phyloP scores from a whole-genome alignment of 1,140 invertebrate genomes.

The Drosophila bifasciata region DNA sequence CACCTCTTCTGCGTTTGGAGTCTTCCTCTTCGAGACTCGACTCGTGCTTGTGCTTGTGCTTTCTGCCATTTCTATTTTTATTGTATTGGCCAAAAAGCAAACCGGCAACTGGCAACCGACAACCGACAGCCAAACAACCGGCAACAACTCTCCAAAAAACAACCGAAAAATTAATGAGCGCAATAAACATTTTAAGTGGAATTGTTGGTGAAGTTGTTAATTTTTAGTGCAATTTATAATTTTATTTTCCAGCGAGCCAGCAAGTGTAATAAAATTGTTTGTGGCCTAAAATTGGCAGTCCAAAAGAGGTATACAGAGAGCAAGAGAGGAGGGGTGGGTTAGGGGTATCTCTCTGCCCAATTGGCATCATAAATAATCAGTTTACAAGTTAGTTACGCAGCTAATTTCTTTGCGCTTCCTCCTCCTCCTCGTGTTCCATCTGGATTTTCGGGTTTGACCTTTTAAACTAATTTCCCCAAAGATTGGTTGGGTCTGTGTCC shows the following conservation, averaged over 20 bases:
- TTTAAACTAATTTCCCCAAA: constrained; percentile 80
- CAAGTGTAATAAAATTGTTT: constrained; percentile 74
- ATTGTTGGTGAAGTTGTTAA: constrained; percentile 82
- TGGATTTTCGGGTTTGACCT: constrained; percentile 60
- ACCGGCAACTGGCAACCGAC: too few relatives aligned
- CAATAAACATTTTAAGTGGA: constrained; percentile 83
- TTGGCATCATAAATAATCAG: constrained; percentile 78
- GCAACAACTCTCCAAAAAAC: constrained; percentile 60
- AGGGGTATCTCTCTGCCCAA: constrained; percentile 17
- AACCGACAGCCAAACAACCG: constrained; percentile 20
- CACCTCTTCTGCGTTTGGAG: constrained; percentile 3
- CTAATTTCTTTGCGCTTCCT: constrained; percentile 60
- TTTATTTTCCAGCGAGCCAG: constrained; percentile 45
- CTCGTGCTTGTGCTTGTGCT: constrained; percentile 16
- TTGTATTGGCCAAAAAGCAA: constrained; percentile 41
- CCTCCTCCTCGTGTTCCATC: constrained; percentile 6
- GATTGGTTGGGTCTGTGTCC: constrained; percentile 34
- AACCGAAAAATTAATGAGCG: constrained; percentile 79
- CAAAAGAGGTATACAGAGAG: too few relatives aligned
- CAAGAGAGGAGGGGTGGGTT: not conserved
- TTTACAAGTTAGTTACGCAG: constrained; percentile 81
- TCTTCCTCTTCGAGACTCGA: constrained; percentile 14
- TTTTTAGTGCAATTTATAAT: constrained; percentile 83
- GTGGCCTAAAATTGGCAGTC: constrained; percentile 47
- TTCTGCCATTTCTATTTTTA: constrained; percentile 46